Conservation (phyloP, 92 coral and sea anemone genomes). For the Desmophyllum pertusum region DNA sequence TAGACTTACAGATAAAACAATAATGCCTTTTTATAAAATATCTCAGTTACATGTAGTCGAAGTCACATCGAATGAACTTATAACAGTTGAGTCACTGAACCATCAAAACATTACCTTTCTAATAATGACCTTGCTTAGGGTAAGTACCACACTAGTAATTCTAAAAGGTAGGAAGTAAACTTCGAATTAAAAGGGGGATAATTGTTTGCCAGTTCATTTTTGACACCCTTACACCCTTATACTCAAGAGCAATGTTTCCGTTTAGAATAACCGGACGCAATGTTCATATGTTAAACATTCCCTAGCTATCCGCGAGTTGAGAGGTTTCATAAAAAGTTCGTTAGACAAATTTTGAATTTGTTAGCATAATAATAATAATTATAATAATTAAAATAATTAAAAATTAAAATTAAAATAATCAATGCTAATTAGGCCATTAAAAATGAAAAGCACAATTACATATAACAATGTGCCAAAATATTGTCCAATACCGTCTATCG, state of each 20-base stretch:
- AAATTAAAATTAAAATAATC: too few relatives aligned
- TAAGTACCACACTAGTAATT: too few relatives aligned
- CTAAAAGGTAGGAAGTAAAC: neutral
- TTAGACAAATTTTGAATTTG: neutral
- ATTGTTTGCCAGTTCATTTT: neutral
- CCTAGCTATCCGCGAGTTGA: neutral
- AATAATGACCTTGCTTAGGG: too few relatives aligned
- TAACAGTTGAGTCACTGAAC: too few relatives aligned
- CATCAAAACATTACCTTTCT: too few relatives aligned
- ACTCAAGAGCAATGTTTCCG: neutral
- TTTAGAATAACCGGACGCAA: neutral
- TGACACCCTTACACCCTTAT: neutral
- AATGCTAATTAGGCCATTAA: too few relatives aligned
- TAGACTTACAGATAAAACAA: neutral
- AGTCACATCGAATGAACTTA: neutral
- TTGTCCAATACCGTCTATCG: too few relatives aligned
- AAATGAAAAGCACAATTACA: too few relatives aligned
- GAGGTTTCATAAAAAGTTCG: neutral
- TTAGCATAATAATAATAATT: neutral
- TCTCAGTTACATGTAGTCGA: neutral
- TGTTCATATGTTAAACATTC: neutral
- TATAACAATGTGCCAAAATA: too few relatives aligned
- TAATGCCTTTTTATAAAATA: neutral
- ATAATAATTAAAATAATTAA: too few relatives aligned
- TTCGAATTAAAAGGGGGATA: neutral